Conservation (phyloP, 2,888 invertebrate genomes). For the Caenorhabditis doughertyi region DNA sequence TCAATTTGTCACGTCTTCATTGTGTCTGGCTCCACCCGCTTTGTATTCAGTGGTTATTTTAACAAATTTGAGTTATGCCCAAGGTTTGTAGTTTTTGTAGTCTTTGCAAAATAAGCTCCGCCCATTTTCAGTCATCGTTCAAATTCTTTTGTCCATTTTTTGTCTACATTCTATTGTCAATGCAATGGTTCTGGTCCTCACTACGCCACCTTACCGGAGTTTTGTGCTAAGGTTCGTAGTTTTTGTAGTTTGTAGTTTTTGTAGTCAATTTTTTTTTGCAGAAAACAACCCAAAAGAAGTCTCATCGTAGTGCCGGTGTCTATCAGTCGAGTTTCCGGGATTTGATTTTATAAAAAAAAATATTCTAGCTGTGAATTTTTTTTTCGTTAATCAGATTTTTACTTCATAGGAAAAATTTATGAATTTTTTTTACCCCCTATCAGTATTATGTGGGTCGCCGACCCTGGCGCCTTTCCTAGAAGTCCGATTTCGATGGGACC, state of each 20-base stretch:
- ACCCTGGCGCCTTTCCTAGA: too few species aligned
- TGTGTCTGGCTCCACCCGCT: slow-evolving; percentile 8
- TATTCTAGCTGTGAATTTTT: too few species aligned
- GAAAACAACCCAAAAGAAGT: not conserved
- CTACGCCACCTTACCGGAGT: slow-evolving; percentile 1
- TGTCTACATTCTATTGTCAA: slow-evolving; percentile 9
- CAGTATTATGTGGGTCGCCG: too few species aligned
- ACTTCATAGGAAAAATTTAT: too few species aligned
- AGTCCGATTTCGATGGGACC: too few species aligned
- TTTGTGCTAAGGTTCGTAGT: not conserved
- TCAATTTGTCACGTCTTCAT: slow-evolving; percentile 27
- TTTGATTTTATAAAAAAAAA: too few species aligned
- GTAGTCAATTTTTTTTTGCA: not conserved
- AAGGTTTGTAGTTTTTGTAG: not conserved
- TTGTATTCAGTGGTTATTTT: slow-evolving; percentile 2
- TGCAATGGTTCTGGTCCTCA: not conserved
- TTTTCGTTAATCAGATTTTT: too few species aligned
- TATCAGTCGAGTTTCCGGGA: too few species aligned
- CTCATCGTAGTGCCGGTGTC: too few species aligned
- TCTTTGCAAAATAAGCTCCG: not conserved
- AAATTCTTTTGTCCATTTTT: not conserved
- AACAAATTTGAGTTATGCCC: not conserved
- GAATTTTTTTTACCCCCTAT: too few species aligned
- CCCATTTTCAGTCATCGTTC: not conserved
- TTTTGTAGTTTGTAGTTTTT: not conserved